A percentile compares a stretch with the other conserved stretches of the same genome.
Evolutionary conservation across 1,140 invertebrate genomes (phyloP).

Genomic region (Thereuonema tuberculata): DNA sequence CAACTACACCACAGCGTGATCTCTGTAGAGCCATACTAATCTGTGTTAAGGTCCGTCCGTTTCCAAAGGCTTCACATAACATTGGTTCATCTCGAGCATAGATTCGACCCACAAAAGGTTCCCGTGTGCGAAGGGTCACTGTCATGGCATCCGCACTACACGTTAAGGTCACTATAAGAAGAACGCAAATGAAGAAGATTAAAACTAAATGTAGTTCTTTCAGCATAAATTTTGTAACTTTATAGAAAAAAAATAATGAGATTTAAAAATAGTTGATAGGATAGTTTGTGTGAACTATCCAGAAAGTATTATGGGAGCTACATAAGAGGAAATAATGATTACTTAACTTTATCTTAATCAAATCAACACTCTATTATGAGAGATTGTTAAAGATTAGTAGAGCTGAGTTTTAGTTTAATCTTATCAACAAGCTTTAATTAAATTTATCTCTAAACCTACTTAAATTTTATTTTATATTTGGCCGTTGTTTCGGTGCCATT

Average conservation of each 20-base stretch:
- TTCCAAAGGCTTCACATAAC: slow-evolving; percentile 33
- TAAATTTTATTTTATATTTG: too few species aligned
- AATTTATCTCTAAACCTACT: too few species aligned
- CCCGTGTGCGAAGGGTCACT: slow-evolving; percentile 34
- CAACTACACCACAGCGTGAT: slow-evolving; percentile 11
- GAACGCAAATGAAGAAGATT: background rate
- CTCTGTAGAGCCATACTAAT: slow-evolving; percentile 31
- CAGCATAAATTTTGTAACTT: background rate
- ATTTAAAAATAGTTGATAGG: too few species aligned
- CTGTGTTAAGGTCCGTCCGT: slow-evolving; percentile 31
- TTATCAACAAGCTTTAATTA: too few species aligned
- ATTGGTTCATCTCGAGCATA: slow-evolving; percentile 34
- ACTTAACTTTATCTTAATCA: too few species aligned
- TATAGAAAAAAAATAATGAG: slow-evolving; percentile 7
- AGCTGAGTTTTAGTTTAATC: too few species aligned
- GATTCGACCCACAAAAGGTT: slow-evolving; percentile 38
- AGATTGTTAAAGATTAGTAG: too few species aligned
- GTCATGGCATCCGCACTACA: slow-evolving; percentile 36
- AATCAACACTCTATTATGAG: too few species aligned
- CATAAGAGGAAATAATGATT: too few species aligned
- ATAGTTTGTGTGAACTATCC: too few species aligned
- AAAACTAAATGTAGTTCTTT: background rate
- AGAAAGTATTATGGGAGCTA: too few species aligned
- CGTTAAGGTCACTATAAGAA: slow-evolving; percentile 34
- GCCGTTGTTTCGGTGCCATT: too few species aligned